These are phyloP conservation scores for Catostomus latipinnis DNA, from an alignment of 2,797 vertebrate genomes.

Conservation along the genomic window DNA sequence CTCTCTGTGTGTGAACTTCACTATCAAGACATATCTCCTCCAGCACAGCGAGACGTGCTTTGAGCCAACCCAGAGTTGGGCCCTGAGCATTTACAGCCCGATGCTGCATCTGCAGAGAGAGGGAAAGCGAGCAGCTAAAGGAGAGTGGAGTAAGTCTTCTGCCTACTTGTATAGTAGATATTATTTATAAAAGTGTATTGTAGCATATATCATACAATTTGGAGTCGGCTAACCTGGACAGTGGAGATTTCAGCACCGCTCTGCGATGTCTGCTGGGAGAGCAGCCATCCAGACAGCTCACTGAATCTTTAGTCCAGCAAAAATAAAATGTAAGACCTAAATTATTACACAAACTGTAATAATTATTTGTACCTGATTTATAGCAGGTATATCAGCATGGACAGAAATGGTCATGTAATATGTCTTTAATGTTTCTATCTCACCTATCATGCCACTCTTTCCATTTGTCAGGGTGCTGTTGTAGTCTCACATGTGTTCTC, in stretches of 20 bases:
- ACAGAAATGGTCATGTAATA: too few relatives aligned
- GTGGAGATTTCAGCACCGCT: conserved; percentile 83
- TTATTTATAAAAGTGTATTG: too few relatives aligned
- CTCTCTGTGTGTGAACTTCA: conserved; percentile 84
- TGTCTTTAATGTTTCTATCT: neutral
- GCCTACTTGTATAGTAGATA: neutral
- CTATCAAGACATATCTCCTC: conserved; percentile 81
- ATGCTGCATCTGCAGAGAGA: conserved; percentile 69
- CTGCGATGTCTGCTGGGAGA: conserved; percentile 84
- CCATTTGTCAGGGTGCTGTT: conserved; percentile 90
- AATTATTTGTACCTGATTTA: neutral
- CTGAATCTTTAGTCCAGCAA: conserved; percentile 77
- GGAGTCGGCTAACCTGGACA: conserved; percentile 60
- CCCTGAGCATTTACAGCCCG: conserved; percentile 76
- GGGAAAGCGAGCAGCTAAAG: conserved; percentile 33
- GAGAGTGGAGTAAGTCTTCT: conserved; percentile 7
- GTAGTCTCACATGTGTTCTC: conserved; percentile 79
- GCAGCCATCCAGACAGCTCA: conserved; percentile 88
- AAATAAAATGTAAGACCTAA: neutral
- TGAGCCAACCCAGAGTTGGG: conserved; percentile 86
- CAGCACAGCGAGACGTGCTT: conserved; percentile 81
- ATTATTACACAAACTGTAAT: neutral
- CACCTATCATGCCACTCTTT: conserved; percentile 88
- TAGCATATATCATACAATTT: neutral
- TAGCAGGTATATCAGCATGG: too few relatives aligned